Evolutionary conservation across 2,797 vertebrate species (phyloP).

Genomic region (Chiloscyllium punctatum): DNA sequence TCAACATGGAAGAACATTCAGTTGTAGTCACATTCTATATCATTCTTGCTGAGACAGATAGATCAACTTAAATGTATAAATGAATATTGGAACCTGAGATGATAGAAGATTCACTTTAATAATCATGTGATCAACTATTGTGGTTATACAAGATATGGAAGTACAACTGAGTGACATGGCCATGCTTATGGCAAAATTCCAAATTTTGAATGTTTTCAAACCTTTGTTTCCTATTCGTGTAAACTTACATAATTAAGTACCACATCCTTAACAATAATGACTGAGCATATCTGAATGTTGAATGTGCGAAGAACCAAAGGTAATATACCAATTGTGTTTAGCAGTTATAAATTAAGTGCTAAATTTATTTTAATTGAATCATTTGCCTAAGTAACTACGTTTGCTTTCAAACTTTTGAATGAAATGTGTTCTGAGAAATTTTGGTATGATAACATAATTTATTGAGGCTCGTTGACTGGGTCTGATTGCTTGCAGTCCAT

Average conservation of each 20-base stretch:
- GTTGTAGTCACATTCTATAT: not conserved
- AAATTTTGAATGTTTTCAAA: not conserved
- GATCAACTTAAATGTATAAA: not conserved
- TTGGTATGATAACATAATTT: not conserved
- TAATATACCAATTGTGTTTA: not conserved
- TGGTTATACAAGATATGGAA: not conserved
- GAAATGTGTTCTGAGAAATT: not conserved
- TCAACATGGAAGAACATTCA: not conserved
- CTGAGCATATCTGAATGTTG: not conserved
- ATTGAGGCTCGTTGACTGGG: not conserved
- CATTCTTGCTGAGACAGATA: not conserved
- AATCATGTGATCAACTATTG: not conserved
- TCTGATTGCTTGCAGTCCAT: too few species aligned
- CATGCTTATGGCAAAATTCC: not conserved
- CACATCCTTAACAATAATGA: not conserved
- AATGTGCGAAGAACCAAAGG: not conserved
- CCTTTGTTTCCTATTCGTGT: not conserved
- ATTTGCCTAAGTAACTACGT: not conserved
- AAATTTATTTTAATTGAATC: not conserved
- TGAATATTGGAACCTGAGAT: not conserved
- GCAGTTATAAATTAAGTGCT: not conserved
- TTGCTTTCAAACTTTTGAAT: too few species aligned
- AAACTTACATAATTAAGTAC: not conserved
- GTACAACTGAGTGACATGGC: not conserved
- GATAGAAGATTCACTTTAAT: not conserved